Evolutionary conservation across 2,113 vertebrate genomes (phyloP).

Genomic region (Rhineura floridana): DNA sequence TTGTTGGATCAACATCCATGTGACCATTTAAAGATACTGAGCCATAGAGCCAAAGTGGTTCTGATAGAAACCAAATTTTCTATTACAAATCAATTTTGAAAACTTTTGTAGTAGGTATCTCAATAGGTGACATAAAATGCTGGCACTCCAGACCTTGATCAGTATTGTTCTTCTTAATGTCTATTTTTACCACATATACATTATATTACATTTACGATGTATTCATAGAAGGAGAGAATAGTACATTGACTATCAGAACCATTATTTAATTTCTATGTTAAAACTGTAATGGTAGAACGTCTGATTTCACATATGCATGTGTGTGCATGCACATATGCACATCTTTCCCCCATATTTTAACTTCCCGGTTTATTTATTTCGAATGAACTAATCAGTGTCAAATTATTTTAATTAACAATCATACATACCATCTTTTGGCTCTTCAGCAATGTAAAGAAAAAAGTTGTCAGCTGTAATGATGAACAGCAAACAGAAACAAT

Average conservation of each 20-base stretch:
- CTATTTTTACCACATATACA: neutral
- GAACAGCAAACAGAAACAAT: constrained; percentile 10
- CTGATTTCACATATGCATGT: neutral
- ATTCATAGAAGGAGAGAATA: neutral
- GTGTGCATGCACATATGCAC: neutral
- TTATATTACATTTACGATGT: neutral
- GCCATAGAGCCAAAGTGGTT: no score
- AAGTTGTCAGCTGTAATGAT: constrained; percentile 1
- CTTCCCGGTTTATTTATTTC: constrained; percentile 15
- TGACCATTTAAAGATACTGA: no score
- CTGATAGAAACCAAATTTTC: no score
- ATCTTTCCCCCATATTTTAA: neutral
- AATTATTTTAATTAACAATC: constrained; percentile 1
- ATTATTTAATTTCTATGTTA: neutral
- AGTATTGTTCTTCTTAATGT: neutral
- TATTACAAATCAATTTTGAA: no score
- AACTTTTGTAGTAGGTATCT: no score
- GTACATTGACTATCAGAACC: neutral
- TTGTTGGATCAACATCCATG: neutral
- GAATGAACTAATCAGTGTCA: constrained; percentile 7
- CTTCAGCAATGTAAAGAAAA: constrained; percentile 29
- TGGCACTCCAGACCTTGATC: neutral
- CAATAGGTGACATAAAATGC: no score
- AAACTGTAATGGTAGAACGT: rapidly evolving
- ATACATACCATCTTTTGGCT: neutral